Conservation (phyloP, 2,888 invertebrate genomes). For the Crioceris asparagi region DNA sequence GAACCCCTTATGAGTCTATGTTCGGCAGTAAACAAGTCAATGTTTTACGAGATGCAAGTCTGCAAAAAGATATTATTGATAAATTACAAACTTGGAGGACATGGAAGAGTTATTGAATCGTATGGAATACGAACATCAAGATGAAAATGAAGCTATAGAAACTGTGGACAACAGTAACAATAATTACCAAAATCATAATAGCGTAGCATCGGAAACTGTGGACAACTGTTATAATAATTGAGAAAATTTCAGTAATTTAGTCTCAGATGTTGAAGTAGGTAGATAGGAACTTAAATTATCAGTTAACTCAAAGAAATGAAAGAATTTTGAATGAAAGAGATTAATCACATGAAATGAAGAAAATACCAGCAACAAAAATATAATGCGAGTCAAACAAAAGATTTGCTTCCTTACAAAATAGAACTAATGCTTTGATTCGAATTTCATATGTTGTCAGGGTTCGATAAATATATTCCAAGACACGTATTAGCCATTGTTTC, state of each 20-base stretch:
- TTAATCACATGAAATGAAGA: slow-evolving; percentile 7
- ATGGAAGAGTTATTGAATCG: slow-evolving; percentile 1
- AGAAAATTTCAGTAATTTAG: neutral
- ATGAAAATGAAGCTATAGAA: neutral
- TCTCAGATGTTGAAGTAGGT: neutral
- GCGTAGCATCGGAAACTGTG: neutral
- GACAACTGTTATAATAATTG: neutral
- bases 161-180: neutral
- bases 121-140: neutral
- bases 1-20: slow-evolving; percentile 4
- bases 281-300: neutral
- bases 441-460: slow-evolving; percentile 5
- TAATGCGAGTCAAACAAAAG: slow-evolving; percentile 6
- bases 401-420: slow-evolving; percentile 5
- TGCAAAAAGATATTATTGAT: neutral
- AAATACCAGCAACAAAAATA: slow-evolving; percentile 7
- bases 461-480: slow-evolving; percentile 6
- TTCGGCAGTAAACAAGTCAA: slow-evolving; percentile 5
- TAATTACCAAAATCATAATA: neutral
- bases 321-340: slow-evolving; percentile 6
- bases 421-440: slow-evolving; percentile 3
- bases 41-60: slow-evolving; percentile 2
- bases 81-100: slow-evolving; percentile 1
- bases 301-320: slow-evolving; percentile 6
- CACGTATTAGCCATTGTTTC: slow-evolving; percentile 7